A percentile compares a stretch with the other conserved stretches of the same genome.
phyloP scores from a whole-genome alignment of 2,797 vertebrate genomes.

The Alca torda region DNA sequence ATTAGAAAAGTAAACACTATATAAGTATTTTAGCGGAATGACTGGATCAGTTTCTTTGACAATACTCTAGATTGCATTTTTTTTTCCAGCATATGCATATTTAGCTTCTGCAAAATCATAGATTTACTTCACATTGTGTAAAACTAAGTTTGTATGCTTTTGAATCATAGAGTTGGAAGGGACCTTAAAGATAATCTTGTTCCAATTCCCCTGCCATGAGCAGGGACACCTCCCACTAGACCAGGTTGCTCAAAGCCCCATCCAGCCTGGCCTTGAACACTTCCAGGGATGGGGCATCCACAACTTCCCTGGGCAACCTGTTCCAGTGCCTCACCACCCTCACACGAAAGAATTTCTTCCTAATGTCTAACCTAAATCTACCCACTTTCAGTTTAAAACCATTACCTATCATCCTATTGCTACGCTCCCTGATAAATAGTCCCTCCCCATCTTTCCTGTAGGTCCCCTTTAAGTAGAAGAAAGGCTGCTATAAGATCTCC shows the following conservation, averaged over 20 bases:
- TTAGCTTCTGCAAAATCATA: background rate
- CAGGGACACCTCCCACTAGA: no score
- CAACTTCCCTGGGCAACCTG: background rate
- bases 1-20: background rate
- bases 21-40: background rate
- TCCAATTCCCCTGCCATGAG: background rate
- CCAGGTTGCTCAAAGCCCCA: no score
- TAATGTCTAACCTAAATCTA: background rate
- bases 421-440: background rate
- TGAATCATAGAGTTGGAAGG: background rate
- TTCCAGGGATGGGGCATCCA: background rate
- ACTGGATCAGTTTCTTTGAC: background rate
- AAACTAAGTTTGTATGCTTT: background rate
- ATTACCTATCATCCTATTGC: background rate
- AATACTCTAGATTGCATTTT: background rate
- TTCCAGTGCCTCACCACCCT: no score
- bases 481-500: background rate
- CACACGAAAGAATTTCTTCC: background rate
- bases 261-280: no score
- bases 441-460: background rate
- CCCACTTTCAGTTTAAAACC: background rate
- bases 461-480: background rate
- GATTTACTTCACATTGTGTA: background rate
- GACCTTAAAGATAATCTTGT: background rate
- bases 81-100: background rate